phyloP scores from a whole-genome alignment of 2,113 vertebrate species.

The Panthera tigris region DNA sequence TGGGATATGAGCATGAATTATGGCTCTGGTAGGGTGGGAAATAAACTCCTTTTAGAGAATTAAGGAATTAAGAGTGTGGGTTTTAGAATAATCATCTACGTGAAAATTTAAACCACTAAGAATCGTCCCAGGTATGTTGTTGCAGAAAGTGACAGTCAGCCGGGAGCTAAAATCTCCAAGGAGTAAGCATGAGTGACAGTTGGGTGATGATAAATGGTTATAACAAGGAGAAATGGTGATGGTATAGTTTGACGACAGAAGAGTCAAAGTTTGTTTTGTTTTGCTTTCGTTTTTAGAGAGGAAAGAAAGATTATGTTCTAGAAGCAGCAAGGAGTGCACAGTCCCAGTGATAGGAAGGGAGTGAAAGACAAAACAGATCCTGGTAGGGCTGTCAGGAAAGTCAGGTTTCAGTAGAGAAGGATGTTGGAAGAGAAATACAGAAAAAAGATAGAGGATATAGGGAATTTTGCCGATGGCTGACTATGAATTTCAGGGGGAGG shows the following conservation, averaged over 20 bases:
- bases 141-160: neutral
- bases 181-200: neutral
- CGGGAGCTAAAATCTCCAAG: neutral
- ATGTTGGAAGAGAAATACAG: neutral
- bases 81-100: neutral
- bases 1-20: neutral
- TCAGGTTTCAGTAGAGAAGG: neutral
- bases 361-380: neutral
- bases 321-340: neutral
- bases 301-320: neutral
- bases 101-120: neutral
- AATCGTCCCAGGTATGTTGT: neutral
- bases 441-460: neutral
- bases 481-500: neutral
- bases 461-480: neutral
- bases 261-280: neutral
- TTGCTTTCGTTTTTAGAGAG: neutral
- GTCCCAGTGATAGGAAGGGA: accelerated
- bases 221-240: neutral
- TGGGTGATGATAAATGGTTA: neutral
- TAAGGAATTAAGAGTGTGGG: neutral
- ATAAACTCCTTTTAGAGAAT: neutral
- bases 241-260: neutral
- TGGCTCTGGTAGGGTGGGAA: neutral
- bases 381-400: neutral